Evolutionary conservation across 2,888 invertebrate genomes (phyloP), one percentile per base, ranked within the genome.

Genomic region (Cryptus viduatorius): DNA sequence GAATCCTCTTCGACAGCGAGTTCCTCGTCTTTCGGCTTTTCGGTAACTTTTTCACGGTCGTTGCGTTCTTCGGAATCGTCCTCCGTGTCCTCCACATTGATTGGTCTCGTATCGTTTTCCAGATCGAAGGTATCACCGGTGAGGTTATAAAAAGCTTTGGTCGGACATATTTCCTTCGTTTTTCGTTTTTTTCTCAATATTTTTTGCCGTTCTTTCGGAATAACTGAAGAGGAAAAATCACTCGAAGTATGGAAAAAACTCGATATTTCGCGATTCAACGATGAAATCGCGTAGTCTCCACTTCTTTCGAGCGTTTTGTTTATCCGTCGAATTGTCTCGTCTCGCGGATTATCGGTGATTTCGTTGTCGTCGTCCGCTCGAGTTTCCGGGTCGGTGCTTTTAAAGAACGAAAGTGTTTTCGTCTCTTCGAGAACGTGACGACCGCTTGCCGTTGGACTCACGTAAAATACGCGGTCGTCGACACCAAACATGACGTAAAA

Each of bases 401-500:
- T 24, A 0, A 12, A 10, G 1, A 75, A 48, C 19, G 31, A 44
- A 24, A 59, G 5, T 16, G 12, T 69, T 29, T 79, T 86, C n/a
- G 85, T 83, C 68, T 89, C 89, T 82, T 90, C 91, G 44, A 92
- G 88, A 80, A 91, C 65, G 79, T 93, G 92, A 61, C 87, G 84
- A 29, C 89, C 90, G n/a, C 89, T 82, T 0, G 29, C 59, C 3
- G 91, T 42, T 0, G 95, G 95, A 88, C 95, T 94, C 67, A 95
- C 91, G 59, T 95, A 94, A 75, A 95, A 95, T 79, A 94, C 94
- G 75, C 94, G 93, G 12, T 93, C 92, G 1, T 93, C 93, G 2
- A 95, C 93, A 85, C 94, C 94, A 65, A 95, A 92, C 86, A 95
- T 89, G 4, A 95, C 95, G 83, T 95, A 95, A 83, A 95, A 92